Conservation (phyloP, 1,140 invertebrate genomes). For the Drosophila ficusphila region DNA sequence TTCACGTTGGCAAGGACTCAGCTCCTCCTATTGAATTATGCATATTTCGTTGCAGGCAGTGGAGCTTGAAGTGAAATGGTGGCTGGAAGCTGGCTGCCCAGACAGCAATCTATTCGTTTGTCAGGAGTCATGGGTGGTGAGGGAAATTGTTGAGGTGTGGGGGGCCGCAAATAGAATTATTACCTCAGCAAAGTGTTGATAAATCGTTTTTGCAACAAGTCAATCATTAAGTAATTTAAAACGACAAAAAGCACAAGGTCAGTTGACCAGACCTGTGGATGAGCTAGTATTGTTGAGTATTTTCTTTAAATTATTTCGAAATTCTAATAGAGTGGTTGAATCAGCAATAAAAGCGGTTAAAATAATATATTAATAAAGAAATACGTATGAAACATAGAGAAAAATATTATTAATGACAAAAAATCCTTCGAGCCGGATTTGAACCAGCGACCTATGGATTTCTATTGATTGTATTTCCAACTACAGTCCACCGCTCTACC, state of each 20-base stretch:
- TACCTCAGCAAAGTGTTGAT: slow-evolving; percentile 31
- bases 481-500: slow-evolving; percentile 95
- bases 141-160: neutral
- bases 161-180: slow-evolving; percentile 23
- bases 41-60: slow-evolving; percentile 59
- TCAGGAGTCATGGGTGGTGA: neutral
- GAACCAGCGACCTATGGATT: slow-evolving; percentile 90
- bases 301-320: too few species aligned
- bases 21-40: slow-evolving; percentile 67
- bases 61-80: slow-evolving; percentile 12
- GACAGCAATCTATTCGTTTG: slow-evolving; percentile 57
- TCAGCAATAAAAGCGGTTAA: too few species aligned
- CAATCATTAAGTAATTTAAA: slow-evolving; percentile 30
- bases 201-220: slow-evolving; percentile 24
- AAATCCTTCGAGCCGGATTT: slow-evolving; percentile 89
- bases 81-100: slow-evolving; percentile 13
- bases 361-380: too few species aligned
- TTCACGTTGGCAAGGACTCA: slow-evolving; percentile 6
- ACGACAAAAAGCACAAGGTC: neutral
- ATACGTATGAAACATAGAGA: too few species aligned
- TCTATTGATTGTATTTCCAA: neutral
- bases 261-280: slow-evolving; percentile 3
- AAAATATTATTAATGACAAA: neutral
- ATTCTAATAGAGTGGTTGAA: too few species aligned
- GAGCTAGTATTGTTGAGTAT: too few species aligned